Conservation (phyloP, 2,888 invertebrate species). For the Leptopilina syphax region DNA sequence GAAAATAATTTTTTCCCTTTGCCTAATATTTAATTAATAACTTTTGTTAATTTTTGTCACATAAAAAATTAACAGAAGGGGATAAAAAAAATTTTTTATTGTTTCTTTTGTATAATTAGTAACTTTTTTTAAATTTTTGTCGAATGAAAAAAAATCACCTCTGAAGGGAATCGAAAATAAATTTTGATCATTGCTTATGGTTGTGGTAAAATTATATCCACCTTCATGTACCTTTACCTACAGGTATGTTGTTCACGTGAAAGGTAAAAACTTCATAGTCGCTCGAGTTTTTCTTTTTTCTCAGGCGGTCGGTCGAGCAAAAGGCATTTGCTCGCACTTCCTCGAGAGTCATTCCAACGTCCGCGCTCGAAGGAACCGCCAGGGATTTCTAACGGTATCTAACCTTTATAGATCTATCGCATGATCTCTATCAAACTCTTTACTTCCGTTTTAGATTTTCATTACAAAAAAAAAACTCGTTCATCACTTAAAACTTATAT, state of each 20-base stretch:
- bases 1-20: too few species aligned
- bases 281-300: constrained; percentile 39
- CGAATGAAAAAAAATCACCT: too few species aligned
- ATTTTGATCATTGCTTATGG: neutral
- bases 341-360: constrained; percentile 40
- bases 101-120: too few species aligned
- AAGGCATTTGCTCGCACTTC: constrained; percentile 43
- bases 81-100: too few species aligned
- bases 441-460: constrained; percentile 34
- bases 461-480: neutral
- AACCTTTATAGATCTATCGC: constrained; percentile 40
- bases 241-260: constrained; percentile 33
- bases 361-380: constrained; percentile 30
- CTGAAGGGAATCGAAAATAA: neutral
- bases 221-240: constrained; percentile 23
- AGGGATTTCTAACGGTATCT: constrained; percentile 39
- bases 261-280: constrained; percentile 37
- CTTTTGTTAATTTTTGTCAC: too few species aligned
- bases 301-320: constrained; percentile 28
- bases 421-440: constrained; percentile 35
- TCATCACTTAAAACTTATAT: too few species aligned
- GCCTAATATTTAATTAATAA: too few species aligned
- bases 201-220: neutral
- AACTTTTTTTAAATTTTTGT: too few species aligned
- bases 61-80: too few species aligned